Evolutionary conservation across 2,888 invertebrate genomes (phyloP), one percentile per base, ranked within the genome.

Genomic region (Euzetes globulus): DNA sequence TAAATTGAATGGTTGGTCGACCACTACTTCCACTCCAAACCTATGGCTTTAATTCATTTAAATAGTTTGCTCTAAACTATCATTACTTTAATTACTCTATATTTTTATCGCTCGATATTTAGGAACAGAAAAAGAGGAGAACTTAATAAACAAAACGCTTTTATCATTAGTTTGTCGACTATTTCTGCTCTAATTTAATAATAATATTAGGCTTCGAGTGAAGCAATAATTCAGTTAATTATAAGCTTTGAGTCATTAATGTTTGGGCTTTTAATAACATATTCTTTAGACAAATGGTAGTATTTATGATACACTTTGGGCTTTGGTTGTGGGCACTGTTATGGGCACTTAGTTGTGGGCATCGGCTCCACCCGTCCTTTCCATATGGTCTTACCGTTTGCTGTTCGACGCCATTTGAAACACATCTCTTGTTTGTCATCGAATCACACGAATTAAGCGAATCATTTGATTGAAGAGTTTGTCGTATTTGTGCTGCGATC

Each of bases 401-500:
- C 25, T 78, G 78, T 60, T 78, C 78, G n/a, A 78, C 77, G 9
- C 78, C 78, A 55, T 78, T 78, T 3, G 19, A 29, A 37, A 37
- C 37, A 6, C 65, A 25, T n/a, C 11, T 11, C 19, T 41, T 58
- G 22, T 58, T 58, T 13, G 17, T 4, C 58, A 58, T 25, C 17
- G 58, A 58, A 58, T 58, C 58, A 27, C 15, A n/a, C 7, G 7
- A 27, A 11, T 15, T 58, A 3, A n/a, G 25, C 7, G 2, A 25
- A 5, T 29, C 58, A 4, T 5, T 7, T 58, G 58, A 29, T 7
- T 27, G 58, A 58, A 52, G 19, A 52, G 19, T 19, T 65, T 65
- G 15, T 65, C 65, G 25, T 15, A 33, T 29, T 37, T 65, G 65
- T 7, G 37, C n/a, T 33, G 7, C 37, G 1, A 37, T 65, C 5